These are phyloP conservation scores for Tholera decimalis DNA, from an alignment of 2,888 invertebrate species.

Conservation along the genomic window DNA sequence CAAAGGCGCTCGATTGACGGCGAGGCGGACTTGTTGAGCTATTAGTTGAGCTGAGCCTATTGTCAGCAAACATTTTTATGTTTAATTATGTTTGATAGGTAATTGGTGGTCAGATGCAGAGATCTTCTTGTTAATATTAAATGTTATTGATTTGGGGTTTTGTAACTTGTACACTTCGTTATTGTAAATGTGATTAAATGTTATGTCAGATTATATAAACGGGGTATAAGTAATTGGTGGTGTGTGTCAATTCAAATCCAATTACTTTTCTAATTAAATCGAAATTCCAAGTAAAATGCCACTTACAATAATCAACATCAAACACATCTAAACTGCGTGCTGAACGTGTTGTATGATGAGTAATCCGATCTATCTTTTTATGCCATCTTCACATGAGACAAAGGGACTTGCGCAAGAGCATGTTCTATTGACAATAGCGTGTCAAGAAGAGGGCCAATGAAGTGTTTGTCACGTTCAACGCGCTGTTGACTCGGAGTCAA, in stretches of 20 bases:
- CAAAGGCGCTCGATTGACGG: slow-evolving; percentile 58
- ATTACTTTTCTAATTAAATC: slow-evolving; percentile 26
- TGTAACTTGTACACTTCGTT: slow-evolving; percentile 16
- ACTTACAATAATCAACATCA: slow-evolving; percentile 14
- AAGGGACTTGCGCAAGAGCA: slow-evolving; percentile 35
- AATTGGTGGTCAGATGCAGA: slow-evolving; percentile 48
- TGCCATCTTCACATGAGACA: slow-evolving; percentile 42
- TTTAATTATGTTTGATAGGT: slow-evolving; percentile 58
- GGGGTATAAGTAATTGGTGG: neutral
- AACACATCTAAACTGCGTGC: neutral
- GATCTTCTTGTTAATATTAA: slow-evolving; percentile 30
- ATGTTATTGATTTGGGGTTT: slow-evolving; percentile 18
- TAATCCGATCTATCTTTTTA: slow-evolving; percentile 27
- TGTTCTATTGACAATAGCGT: slow-evolving; percentile 24
- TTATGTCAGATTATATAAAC: slow-evolving; percentile 11
- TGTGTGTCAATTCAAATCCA: slow-evolving; percentile 8
- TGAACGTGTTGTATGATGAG: neutral
- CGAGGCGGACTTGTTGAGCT: slow-evolving; percentile 56
- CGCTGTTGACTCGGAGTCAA: slow-evolving; percentile 54
- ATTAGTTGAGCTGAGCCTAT: slow-evolving; percentile 56
- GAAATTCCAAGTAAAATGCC: neutral
- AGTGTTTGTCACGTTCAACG: slow-evolving; percentile 44
- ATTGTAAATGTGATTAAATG: slow-evolving; percentile 26
- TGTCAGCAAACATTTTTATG: slow-evolving; percentile 69
- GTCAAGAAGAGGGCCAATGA: slow-evolving; percentile 62